A percentile compares a stretch with the other conserved stretches of the same genome.
Evolutionary conservation across 2,888 invertebrate genomes (phyloP).

Genomic region (Panopea generosa): DNA sequence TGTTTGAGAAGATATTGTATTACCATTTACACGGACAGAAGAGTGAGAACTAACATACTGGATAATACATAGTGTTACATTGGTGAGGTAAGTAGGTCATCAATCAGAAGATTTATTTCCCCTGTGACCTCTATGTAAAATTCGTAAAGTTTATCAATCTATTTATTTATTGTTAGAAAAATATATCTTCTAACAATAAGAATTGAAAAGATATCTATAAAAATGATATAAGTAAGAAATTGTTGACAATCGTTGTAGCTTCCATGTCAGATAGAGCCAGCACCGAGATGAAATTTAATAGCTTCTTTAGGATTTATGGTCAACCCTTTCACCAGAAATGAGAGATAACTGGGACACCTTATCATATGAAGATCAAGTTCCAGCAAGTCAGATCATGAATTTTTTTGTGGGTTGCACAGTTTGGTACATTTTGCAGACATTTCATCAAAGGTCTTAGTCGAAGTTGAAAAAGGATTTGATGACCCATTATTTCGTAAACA

Average conservation of each 20-base stretch:
- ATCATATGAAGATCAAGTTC: not conserved
- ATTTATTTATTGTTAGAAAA: conserved; percentile 25
- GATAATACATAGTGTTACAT: no score
- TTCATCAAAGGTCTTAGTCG: not conserved
- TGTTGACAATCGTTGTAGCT: conserved; percentile 26
- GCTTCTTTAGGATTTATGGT: not conserved
- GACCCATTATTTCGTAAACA: no score
- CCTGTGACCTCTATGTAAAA: no score
- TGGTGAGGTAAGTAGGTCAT: no score
- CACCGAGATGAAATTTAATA: conserved; percentile 20
- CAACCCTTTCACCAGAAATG: not conserved
- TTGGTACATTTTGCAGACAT: not conserved
- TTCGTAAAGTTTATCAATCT: no score
- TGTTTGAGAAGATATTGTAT: no score
- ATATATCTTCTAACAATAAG: conserved; percentile 27
- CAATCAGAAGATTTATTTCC: no score
- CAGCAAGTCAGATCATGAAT: not conserved
- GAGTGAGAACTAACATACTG: no score
- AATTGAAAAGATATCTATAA: not conserved
- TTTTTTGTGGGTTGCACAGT: conserved; percentile 1
- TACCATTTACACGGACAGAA: no score
- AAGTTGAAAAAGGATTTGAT: not conserved
- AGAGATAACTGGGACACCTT: not conserved
- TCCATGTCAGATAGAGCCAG: conserved; percentile 40
- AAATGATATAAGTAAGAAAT: not conserved